These are phyloP conservation scores for Dipus sagitta DNA, from an alignment of 2,797 vertebrate genomes.

Conservation along the genomic window DNA sequence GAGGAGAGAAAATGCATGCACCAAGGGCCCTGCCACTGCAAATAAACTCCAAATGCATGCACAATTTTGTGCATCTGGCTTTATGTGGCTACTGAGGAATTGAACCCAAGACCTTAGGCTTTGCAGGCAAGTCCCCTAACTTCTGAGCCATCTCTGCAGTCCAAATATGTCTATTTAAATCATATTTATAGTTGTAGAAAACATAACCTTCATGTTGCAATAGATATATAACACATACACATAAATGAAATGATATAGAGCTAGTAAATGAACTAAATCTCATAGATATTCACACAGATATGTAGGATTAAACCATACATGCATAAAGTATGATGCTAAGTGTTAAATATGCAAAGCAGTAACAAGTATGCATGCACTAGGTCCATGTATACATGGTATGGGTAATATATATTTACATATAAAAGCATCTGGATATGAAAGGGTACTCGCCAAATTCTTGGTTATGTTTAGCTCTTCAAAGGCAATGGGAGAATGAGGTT, in stretches of 20 bases:
- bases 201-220: background rate
- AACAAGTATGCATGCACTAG: background rate
- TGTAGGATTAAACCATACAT: background rate
- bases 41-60: too few species aligned
- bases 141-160: too few species aligned
- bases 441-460: background rate
- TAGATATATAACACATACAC: background rate
- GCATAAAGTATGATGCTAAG: background rate
- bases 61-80: too few species aligned
- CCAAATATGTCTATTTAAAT: background rate
- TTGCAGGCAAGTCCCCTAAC: too few species aligned
- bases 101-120: too few species aligned
- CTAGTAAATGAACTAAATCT: constrained; percentile 5
- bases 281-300: background rate
- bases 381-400: background rate
- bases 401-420: background rate
- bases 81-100: too few species aligned
- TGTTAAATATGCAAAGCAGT: background rate
- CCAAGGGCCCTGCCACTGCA: too few species aligned
- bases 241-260: background rate
- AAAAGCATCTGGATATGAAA: background rate
- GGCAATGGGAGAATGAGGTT: background rate
- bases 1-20: too few species aligned
- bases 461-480: background rate
- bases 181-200: background rate